These are phyloP conservation scores for Hycleus cichorii DNA, from an alignment of 1,140 invertebrate species.

Conservation along the genomic window DNA sequence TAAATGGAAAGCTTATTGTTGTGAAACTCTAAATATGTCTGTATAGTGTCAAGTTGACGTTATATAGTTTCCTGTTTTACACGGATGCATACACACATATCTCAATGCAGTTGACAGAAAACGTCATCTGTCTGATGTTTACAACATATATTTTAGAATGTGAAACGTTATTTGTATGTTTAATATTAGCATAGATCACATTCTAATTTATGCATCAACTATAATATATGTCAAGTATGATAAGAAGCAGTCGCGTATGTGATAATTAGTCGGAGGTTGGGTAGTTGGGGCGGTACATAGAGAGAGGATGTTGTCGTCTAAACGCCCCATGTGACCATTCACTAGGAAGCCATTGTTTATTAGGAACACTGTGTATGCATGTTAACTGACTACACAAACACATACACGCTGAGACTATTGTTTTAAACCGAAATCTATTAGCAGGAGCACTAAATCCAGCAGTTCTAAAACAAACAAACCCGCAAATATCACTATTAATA, in stretches of 20 bases:
- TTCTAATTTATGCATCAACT: conserved; percentile 18
- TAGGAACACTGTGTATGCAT: conserved; percentile 1
- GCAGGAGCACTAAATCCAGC: background rate
- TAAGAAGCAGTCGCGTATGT: conserved; percentile 40
- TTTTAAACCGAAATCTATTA: conserved; percentile 18
- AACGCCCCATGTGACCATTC: background rate
- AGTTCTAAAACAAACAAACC: no score
- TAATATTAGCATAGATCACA: conserved; percentile 12
- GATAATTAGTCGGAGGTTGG: conserved; percentile 38
- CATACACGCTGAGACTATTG: conserved; percentile 12
- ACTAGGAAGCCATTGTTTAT: background rate
- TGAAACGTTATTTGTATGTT: conserved; percentile 3
- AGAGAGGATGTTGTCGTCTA: background rate
- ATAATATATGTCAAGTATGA: conserved; percentile 40
- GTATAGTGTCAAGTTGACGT: no score
- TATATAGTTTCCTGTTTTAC: no score
- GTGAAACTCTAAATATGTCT: no score
- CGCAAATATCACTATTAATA: no score
- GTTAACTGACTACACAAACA: conserved; percentile 15
- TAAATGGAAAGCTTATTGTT: no score
- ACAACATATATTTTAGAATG: conserved; percentile 1
- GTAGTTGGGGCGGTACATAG: background rate
- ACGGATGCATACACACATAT: conserved; percentile 4
- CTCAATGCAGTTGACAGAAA: conserved; percentile 12
- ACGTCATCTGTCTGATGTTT: conserved; percentile 9